These are phyloP conservation scores for Metellina segmentata DNA, from an alignment of 2,888 invertebrate species.

Conservation along the genomic window DNA sequence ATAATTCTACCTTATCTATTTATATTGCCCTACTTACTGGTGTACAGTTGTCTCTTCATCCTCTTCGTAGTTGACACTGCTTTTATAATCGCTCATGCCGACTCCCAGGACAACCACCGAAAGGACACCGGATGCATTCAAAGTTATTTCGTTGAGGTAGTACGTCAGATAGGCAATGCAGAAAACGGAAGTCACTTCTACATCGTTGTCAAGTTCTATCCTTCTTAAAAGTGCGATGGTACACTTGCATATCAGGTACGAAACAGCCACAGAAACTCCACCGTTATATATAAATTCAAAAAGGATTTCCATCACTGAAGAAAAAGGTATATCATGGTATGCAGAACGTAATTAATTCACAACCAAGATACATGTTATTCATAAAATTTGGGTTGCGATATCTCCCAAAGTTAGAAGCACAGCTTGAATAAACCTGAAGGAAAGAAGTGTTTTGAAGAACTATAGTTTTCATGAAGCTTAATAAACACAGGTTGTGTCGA, in stretches of 20 bases:
- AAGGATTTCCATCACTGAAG: constrained; percentile 70
- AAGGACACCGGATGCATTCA: constrained; percentile 82
- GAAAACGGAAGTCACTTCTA: constrained; percentile 82
- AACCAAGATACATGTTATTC: no score
- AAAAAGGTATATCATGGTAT: neutral
- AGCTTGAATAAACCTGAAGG: no score
- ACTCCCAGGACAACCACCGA: constrained; percentile 82
- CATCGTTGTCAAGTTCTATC: constrained; percentile 82
- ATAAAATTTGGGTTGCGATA: no score
- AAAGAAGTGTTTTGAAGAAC: no score
- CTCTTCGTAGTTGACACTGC: constrained; percentile 82
- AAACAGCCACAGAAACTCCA: constrained; percentile 81
- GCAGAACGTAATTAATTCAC: no score
- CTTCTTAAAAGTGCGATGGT: constrained; percentile 80
- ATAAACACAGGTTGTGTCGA: no score
- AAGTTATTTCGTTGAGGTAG: constrained; percentile 78
- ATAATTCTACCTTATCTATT: neutral
- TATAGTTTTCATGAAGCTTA: no score
- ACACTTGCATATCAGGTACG: constrained; percentile 81
- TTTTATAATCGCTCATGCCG: constrained; percentile 81
- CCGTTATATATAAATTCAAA: constrained; percentile 79
- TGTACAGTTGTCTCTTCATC: constrained; percentile 79
- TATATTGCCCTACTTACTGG: constrained; percentile 43
- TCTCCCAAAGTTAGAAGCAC: no score
- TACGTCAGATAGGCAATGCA: constrained; percentile 82